Base-by-base conservation (phyloP, 2,113 vertebrate species). In the Odontesthes bonariensis region DNA sequence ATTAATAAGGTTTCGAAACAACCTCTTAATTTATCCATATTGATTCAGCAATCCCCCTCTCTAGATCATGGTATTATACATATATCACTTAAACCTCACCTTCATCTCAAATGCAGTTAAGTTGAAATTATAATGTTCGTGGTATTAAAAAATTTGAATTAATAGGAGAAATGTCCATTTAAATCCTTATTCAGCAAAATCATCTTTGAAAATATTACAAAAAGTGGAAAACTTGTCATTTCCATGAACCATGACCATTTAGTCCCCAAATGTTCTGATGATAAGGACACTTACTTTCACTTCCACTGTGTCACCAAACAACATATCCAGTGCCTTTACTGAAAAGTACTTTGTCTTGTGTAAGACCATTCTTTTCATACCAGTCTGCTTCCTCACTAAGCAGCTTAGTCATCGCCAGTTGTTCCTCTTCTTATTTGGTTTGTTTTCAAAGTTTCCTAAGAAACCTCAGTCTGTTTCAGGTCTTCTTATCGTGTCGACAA, bases 371-470 rank as follows among this genome's bases (percentile, higher is more conserved):
- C 9, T 20, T 32, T 6, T 62, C 38, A 23, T 27, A 13, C 0
- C 40, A 14, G 23, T 49, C 4, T 14, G 46, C 57, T 90, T 90
- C 83, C 73, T 81, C 19, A 14, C 10, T 1, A 19, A 44, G 16
- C 49, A 53, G 20, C 23, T 52, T 51, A 22, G 35, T 86, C 44
- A 73, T 1, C 20, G 19, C 14, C 46, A n/a, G 5, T 31, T 58
- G 56, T 88, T 89, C 80, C 77, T 42, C 57, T 75, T 75, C 27
- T 68, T 33, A 11, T 20, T 47, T 6, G 12, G 0, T 5, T 72
- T 71, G 66, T 54, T 69, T 76, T 82, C 47, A 0, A 13, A 19
- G 22, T 68, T 73, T 62, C 73, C 62, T 38, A 54, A 66, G 85
- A 73, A 59, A 87, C 86, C 13, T 14, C 6, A 20, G 22, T 11